Evolutionary conservation across 2,797 vertebrate species (phyloP), one percentile per base, ranked within the genome.

Genomic region (Melanotaenia nigrans): DNA sequence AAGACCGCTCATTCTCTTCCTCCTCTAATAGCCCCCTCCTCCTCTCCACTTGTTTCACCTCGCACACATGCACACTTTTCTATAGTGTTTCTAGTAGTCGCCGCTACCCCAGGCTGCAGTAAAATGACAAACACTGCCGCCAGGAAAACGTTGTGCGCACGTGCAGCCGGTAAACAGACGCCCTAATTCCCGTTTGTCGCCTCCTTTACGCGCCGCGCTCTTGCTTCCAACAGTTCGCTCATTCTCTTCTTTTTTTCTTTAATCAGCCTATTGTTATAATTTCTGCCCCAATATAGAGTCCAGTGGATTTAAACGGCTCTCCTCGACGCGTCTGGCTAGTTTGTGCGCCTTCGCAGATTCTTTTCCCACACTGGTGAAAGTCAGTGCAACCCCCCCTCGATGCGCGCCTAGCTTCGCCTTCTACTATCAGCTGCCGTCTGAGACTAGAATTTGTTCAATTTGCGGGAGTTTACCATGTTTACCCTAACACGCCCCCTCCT

Each of bases 101-200:
- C 78, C 72, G 81, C 76, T 81, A 59, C 76, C 82, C 73, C 84
- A 92, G 91, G 92, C 92, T 91, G 93, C 93, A 91, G 93, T 92
- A 89, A 91, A 92, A 92, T 60, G 84, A 90, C 82, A 88, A 91
- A 90, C 65, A 77, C 82, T 83, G 75, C 83, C 77, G 88, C 81
- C 55, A 72, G 90, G 36, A 84, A 90, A 89, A 82, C 88, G 89
- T 80, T 81, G 90, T 82, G 92, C 85, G 87, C 93, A 94, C 94
- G 93, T 94, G 94, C 91, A 87, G 90, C 93, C 91, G 90, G 93
- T 93, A 94, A 94, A 95, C 93, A 94, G 87, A 92, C 92, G 90
- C 91, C 89, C 90, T 83, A 82, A 73, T 90, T 92, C 79, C 79
- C 72, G 73, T 40, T 53, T 28, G 56, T 60, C 53, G 55, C 55